Conservation (phyloP, 2,888 invertebrate genomes). For the Drosophila prostipennis region DNA sequence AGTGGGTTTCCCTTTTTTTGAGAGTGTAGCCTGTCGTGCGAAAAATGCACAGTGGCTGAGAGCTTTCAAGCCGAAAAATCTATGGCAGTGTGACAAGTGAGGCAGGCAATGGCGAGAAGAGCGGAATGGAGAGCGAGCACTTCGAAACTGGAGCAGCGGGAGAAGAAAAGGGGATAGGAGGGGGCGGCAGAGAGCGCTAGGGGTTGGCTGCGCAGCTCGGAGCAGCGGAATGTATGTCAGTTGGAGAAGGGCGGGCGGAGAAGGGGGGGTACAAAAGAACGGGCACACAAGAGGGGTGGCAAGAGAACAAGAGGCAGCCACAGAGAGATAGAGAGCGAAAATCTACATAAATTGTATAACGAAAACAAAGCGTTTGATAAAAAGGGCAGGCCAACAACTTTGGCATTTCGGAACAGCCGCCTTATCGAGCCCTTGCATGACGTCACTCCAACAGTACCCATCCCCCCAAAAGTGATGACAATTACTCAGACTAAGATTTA, state of each 20-base stretch:
- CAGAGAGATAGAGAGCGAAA: conserved; percentile 36
- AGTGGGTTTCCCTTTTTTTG: background rate
- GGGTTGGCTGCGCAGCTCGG: conserved; percentile 37
- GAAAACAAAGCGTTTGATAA: conserved; percentile 58
- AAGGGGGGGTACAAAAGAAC: background rate
- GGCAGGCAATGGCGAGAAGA: conserved; percentile 55
- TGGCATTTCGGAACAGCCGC: conserved; percentile 40
- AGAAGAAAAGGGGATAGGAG: conserved; percentile 3
- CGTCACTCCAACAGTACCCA: conserved; percentile 51
- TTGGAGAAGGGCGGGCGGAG: conserved; percentile 7
- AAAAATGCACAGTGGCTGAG: conserved; percentile 41
- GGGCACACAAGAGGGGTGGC: conserved; percentile 10
- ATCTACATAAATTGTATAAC: conserved; percentile 70
- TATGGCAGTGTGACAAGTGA: conserved; percentile 81
- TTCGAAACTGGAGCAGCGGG: conserved; percentile 72
- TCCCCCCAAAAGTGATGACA: conserved; percentile 36
- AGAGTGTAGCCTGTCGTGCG: conserved; percentile 9
- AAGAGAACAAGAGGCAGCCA: background rate
- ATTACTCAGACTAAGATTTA: conserved; percentile 53
- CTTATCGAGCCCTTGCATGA: conserved; percentile 61
- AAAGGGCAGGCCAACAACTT: conserved; percentile 42
- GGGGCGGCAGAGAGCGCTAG: conserved; percentile 3
- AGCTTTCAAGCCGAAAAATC: conserved; percentile 69
- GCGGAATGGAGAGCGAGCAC: conserved; percentile 52
- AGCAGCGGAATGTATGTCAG: conserved; percentile 39